Evolutionary conservation across 2,113 vertebrate species (phyloP).

Genomic region (Toxostoma redivivum): DNA sequence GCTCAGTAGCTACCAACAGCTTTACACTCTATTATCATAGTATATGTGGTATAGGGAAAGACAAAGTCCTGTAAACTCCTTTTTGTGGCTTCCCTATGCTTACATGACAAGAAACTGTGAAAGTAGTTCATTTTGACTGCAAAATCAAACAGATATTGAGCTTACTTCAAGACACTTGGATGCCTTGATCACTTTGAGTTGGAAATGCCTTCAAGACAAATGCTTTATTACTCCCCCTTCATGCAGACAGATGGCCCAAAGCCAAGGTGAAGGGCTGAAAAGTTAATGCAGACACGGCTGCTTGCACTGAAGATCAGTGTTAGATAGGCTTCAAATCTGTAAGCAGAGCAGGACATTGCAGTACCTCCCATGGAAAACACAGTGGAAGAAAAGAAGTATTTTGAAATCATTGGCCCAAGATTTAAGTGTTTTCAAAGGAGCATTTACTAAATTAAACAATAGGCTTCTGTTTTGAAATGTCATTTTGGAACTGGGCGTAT

Average conservation of each 20-base stretch:
- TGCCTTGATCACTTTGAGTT: not conserved
- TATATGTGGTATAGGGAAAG: not conserved
- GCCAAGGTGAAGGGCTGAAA: not conserved
- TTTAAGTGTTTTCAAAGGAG: not conserved
- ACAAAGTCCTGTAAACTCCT: not conserved
- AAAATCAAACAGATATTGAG: not conserved
- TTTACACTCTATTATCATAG: not conserved
- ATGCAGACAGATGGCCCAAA: not conserved
- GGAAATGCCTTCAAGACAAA: not conserved
- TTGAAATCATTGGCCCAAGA: not conserved
- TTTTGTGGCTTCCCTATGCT: not conserved
- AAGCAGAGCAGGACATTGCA: not conserved
- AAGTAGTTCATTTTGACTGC: not conserved
- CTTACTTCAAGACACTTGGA: not conserved
- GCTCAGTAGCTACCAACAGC: not conserved
- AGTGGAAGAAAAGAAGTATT: not conserved
- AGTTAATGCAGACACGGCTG: not conserved
- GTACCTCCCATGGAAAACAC: not conserved
- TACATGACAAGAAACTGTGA: not conserved
- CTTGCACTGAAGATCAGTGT: not conserved
- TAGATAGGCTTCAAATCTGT: not conserved
- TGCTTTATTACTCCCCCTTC: not conserved
- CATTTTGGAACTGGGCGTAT: not conserved
- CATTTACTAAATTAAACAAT: not conserved
- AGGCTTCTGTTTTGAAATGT: constrained; percentile 9